Percentiles rank a stretch among this genome's conserved stretches.
phyloP scores from a whole-genome alignment of 2,797 vertebrate species.

The Pygocentrus nattereri region DNA sequence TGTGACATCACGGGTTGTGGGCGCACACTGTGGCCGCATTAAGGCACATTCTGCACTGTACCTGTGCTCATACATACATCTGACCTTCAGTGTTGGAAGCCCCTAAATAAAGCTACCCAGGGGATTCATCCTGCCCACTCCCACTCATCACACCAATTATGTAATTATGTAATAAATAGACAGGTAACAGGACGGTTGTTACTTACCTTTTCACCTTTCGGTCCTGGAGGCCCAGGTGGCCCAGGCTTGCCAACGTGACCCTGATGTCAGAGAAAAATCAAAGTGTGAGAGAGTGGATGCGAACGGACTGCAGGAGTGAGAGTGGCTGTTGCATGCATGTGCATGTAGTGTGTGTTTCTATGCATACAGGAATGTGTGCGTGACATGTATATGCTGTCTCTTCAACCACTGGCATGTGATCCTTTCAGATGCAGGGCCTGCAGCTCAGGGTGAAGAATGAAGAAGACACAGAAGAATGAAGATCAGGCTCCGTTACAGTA shows the following conservation, averaged over 20 bases:
- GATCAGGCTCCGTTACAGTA: not conserved
- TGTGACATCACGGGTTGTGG: too few relatives aligned
- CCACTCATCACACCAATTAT: too few relatives aligned
- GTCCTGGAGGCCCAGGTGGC: slow-evolving; percentile 86
- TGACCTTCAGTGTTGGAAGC: too few relatives aligned
- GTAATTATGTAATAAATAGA: not conserved
- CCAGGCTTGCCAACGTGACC: slow-evolving; percentile 89
- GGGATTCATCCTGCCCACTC: too few relatives aligned
- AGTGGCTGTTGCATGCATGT: slow-evolving; percentile 8
- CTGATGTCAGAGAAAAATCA: slow-evolving; percentile 69
- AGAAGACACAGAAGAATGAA: not conserved
- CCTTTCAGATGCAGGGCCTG: not conserved
- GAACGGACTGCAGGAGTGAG: not conserved
- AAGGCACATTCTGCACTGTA: too few relatives aligned
- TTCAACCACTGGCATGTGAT: not conserved
- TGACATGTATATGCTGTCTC: not conserved
- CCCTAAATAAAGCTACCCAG: too few relatives aligned
- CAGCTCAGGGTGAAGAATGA: not conserved
- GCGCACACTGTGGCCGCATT: too few relatives aligned
- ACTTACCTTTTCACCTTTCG: slow-evolving; percentile 96
- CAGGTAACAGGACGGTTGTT: not conserved
- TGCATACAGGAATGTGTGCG: slow-evolving; percentile 1
- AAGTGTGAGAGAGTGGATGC: not conserved
- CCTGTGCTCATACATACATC: too few relatives aligned
- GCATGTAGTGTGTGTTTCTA: slow-evolving; percentile 8